Percentiles rank a stretch among this genome's conserved stretches.
Conservation (phyloP, 92 coral and sea anemone genomes). For the Muricea muricata region DNA sequence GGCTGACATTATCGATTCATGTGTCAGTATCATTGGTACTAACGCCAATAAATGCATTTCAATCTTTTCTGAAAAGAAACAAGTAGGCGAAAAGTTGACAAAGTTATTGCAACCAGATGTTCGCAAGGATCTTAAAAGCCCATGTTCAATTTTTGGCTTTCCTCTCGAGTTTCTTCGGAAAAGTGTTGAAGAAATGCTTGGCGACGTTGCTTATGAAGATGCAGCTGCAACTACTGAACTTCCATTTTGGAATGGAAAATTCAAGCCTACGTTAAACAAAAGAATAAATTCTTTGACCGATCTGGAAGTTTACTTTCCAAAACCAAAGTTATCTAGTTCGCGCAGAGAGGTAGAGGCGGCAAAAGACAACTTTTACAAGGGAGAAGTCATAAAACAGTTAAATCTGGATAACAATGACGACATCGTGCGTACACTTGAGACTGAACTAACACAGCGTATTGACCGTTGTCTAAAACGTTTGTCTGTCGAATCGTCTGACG, state of each 20-base stretch:
- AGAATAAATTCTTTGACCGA: slow-evolving; percentile 64
- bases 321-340: slow-evolving; percentile 47
- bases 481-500: neutral
- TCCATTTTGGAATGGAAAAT: slow-evolving; percentile 53
- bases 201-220: slow-evolving; percentile 58
- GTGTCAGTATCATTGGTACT: slow-evolving; percentile 67
- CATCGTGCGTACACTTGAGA: slow-evolving; percentile 35
- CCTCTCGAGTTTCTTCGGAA: slow-evolving; percentile 46
- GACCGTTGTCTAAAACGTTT: slow-evolving; percentile 7
- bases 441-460: slow-evolving; percentile 1
- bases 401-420: slow-evolving; percentile 35
- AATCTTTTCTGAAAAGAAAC: slow-evolving; percentile 55
- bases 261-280: slow-evolving; percentile 57
- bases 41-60: slow-evolving; percentile 54
- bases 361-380: slow-evolving; percentile 65
- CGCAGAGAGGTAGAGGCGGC: slow-evolving; percentile 44
- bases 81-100: slow-evolving; percentile 24
- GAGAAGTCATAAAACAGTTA: slow-evolving; percentile 49
- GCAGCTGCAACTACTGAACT: slow-evolving; percentile 62
- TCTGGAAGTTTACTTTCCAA: slow-evolving; percentile 67
- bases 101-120: slow-evolving; percentile 44
- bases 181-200: slow-evolving; percentile 63
- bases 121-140: slow-evolving; percentile 40
- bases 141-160: slow-evolving; percentile 59
- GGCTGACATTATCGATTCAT: slow-evolving; percentile 65